phyloP scores from a whole-genome alignment of 2,888 invertebrate genomes.

The Neoitamus cyanurus region DNA sequence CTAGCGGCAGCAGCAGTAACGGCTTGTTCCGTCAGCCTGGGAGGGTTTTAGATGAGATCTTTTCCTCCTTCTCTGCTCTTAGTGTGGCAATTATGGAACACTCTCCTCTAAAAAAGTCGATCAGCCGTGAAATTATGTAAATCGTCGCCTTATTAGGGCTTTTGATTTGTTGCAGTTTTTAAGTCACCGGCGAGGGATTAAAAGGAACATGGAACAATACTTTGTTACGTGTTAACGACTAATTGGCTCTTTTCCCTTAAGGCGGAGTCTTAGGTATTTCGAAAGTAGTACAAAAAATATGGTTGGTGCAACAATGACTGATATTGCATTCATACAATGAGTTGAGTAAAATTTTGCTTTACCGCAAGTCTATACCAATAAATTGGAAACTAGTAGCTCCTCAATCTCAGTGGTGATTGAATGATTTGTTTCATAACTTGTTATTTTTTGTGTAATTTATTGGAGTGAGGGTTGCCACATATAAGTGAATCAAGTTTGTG shows the following conservation, averaged over 20 bases:
- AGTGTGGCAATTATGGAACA: background rate
- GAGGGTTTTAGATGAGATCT: background rate
- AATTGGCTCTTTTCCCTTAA: background rate
- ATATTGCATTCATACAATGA: too few relatives aligned
- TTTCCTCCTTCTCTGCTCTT: background rate
- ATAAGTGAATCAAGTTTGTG: too few relatives aligned
- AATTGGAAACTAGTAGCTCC: too few relatives aligned
- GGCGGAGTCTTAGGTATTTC: background rate
- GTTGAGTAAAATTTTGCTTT: too few relatives aligned
- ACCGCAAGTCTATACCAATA: too few relatives aligned
- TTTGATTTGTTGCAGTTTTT: background rate
- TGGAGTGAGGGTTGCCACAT: too few relatives aligned
- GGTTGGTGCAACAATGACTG: background rate
- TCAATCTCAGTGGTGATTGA: too few relatives aligned
- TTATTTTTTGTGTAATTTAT: too few relatives aligned
- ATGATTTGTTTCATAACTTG: too few relatives aligned
- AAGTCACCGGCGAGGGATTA: background rate
- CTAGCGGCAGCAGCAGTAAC: background rate
- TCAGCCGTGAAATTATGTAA: slow-evolving; percentile 38
- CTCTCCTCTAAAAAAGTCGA: background rate
- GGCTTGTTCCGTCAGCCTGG: background rate
- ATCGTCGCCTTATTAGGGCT: slow-evolving; percentile 8
- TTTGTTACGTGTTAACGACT: background rate
- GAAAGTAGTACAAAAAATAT: background rate
- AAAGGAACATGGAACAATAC: background rate